Evolutionary conservation across 23 tunicate genomes (phyloP).

Genomic region (Styela clava): DNA sequence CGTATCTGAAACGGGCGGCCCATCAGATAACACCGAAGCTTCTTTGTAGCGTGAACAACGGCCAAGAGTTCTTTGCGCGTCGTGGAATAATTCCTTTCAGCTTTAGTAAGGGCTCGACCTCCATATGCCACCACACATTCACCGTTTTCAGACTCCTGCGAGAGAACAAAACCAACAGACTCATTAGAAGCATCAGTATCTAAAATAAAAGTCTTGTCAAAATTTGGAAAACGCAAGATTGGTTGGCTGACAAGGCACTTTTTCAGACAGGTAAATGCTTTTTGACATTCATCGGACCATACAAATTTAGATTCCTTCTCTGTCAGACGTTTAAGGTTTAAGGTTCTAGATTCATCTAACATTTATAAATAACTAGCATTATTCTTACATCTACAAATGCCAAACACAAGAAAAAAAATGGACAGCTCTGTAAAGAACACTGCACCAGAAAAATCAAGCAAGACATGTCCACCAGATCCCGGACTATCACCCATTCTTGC

Average conservation of each 20-base stretch:
- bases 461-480: no score
- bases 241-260: not conserved
- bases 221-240: constrained; percentile 5
- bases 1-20: constrained; percentile 9
- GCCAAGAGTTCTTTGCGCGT: constrained; percentile 21
- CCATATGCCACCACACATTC: constrained; percentile 36
- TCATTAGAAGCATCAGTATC: constrained; percentile 28
- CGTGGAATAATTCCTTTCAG: constrained; percentile 29
- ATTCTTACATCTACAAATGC: no score
- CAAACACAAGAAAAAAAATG: no score
- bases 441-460: no score
- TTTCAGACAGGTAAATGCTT: not conserved
- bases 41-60: constrained; percentile 11
- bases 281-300: not conserved
- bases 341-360: no score
- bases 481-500: no score
- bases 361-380: no score
- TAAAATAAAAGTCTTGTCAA: not conserved
- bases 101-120: constrained; percentile 13
- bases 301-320: not conserved
- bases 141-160: constrained; percentile 10
- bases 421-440: no score
- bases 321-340: no score
- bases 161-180: constrained; percentile 29
- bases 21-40: constrained; percentile 11